phyloP scores from a whole-genome alignment of 1,140 invertebrate species.

The Drosophila bifasciata region DNA sequence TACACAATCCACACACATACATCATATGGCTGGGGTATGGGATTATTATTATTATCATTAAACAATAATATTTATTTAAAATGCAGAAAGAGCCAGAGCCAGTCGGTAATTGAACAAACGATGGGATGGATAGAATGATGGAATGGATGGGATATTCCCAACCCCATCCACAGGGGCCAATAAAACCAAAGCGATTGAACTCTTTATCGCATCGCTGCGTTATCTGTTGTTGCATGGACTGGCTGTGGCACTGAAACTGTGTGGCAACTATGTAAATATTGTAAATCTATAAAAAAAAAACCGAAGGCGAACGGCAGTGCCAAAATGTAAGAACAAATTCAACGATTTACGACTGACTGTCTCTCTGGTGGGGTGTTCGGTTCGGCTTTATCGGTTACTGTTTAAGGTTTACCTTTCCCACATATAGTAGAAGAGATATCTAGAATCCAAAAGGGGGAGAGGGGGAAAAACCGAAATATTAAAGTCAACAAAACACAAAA shows the following conservation, averaged over 20 bases:
- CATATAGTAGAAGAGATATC: conserved; percentile 37
- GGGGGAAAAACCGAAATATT: conserved; percentile 61
- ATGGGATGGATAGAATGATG: too few relatives aligned
- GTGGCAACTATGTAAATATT: conserved; percentile 59
- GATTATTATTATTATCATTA: conserved; percentile 63
- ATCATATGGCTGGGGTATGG: conserved; percentile 21
- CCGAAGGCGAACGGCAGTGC: conserved; percentile 50
- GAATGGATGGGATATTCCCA: too few relatives aligned
- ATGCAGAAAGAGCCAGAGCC: conserved; percentile 7
- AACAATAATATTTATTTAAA: conserved; percentile 55
- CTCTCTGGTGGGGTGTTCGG: too few relatives aligned
- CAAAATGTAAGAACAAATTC: conserved; percentile 53
- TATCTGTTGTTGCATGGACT: conserved; percentile 18
- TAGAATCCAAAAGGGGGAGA: conserved; percentile 32
- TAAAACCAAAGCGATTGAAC: conserved; percentile 78
- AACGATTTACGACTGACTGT: conserved; percentile 62
- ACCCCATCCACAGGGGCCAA: conserved; percentile 34
- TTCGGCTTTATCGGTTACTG: conserved; percentile 60
- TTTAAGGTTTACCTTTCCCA: conserved; percentile 73
- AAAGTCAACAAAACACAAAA: conserved; percentile 65
- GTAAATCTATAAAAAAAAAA: conserved; percentile 54
- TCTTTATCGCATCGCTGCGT: conserved; percentile 70
- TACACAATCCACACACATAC: conserved; percentile 30
- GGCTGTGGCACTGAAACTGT: conserved; percentile 21
- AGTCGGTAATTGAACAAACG: conserved; percentile 16